phyloP scores from a whole-genome alignment of 2,888 invertebrate genomes.

The Ethmia dodecea region DNA sequence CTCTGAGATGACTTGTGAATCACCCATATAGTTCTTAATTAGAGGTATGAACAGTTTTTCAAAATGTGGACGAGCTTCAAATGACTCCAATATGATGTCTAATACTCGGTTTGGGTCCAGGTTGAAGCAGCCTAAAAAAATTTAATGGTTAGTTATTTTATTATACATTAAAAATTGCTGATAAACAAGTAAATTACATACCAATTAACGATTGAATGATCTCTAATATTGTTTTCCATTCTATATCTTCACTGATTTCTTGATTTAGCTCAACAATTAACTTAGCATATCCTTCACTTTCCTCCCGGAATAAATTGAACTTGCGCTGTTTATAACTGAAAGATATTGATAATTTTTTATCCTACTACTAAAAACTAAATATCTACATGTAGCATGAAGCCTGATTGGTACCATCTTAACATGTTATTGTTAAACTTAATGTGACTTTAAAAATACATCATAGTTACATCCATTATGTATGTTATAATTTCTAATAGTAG shows the following conservation, averaged over 20 bases:
- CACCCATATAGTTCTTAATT: constrained; percentile 90
- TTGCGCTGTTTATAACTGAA: constrained; percentile 99
- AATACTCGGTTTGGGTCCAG: constrained; percentile 98
- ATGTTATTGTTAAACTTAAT: no score
- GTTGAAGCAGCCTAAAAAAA: constrained; percentile 93
- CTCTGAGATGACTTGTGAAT: constrained; percentile 89
- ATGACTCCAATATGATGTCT: constrained; percentile 97
- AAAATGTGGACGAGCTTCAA: constrained; percentile 91
- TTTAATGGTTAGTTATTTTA: neutral
- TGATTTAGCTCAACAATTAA: constrained; percentile 95
- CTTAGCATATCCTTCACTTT: constrained; percentile 99
- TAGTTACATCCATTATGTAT: no score
- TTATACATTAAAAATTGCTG: neutral
- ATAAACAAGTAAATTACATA: constrained; percentile 38
- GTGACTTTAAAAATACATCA: no score
- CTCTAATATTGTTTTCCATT: constrained; percentile 85
- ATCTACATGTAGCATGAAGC: no score
- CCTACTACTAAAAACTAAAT: no score
- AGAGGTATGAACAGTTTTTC: constrained; percentile 91
- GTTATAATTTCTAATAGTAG: no score
- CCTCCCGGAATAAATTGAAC: constrained; percentile 98
- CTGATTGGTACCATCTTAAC: no score
- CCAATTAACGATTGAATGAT: constrained; percentile 96
- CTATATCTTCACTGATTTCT: constrained; percentile 81
- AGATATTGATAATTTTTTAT: no score